These are phyloP conservation scores for Xylocampa areola DNA, from an alignment of 2,888 invertebrate species.

Conservation along the genomic window DNA sequence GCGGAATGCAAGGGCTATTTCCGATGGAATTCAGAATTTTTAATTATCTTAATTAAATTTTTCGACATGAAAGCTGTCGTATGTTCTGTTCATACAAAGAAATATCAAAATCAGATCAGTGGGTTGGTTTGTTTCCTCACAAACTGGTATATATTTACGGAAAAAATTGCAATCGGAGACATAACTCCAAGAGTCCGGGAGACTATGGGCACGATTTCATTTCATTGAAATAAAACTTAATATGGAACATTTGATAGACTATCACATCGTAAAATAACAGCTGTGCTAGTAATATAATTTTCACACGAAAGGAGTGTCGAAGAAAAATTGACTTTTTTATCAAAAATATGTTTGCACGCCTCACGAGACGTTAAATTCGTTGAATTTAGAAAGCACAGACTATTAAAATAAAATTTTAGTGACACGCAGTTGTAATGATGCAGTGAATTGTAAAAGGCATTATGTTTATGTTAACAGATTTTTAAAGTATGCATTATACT, in stretches of 20 bases:
- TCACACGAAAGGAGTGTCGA: slow-evolving; percentile 20
- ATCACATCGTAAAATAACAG: slow-evolving; percentile 23
- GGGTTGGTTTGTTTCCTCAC: too few species aligned
- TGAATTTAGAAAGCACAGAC: slow-evolving; percentile 15
- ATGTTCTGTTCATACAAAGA: too few species aligned
- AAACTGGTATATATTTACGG: too few species aligned
- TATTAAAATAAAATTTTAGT: slow-evolving; percentile 29
- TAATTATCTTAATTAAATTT: too few species aligned
- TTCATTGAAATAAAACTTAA: not conserved
- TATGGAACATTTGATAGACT: slow-evolving; percentile 1
- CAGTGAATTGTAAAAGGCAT: slow-evolving; percentile 33
- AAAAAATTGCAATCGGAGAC: too few species aligned
- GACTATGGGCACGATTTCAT: not conserved
- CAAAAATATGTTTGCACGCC: slow-evolving; percentile 28
- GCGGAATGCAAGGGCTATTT: too few species aligned
- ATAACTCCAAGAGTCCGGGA: too few species aligned
- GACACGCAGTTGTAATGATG: slow-evolving; percentile 16
- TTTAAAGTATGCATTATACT: too few species aligned
- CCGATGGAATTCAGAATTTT: too few species aligned
- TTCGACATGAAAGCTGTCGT: too few species aligned
- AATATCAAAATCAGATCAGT: too few species aligned
- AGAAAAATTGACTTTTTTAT: slow-evolving; percentile 37
- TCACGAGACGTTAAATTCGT: slow-evolving; percentile 4
- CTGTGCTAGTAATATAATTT: slow-evolving; percentile 36
- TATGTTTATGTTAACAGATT: too few species aligned